Base-by-base conservation (phyloP, 1,140 invertebrate species). In the Solenopsis invicta region DNA sequence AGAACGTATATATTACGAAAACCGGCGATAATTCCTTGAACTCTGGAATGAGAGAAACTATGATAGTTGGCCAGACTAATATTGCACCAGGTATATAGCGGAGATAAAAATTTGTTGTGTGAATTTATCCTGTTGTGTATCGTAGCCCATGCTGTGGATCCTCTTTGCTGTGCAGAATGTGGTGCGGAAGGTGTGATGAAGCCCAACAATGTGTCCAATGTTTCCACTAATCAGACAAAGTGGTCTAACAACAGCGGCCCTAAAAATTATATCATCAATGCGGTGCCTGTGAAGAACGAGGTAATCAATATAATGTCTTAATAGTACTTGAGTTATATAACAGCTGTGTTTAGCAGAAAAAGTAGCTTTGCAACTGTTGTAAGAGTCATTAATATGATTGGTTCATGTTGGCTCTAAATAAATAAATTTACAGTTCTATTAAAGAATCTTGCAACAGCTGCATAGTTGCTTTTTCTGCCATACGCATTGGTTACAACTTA, bases 251-350 rank as follows among this genome's bases (percentile, higher is more conserved):
- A 86, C 69, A 54, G 59, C 21, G 45, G 34, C 37, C 88, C 86
- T 75, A 91, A 91, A 87, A 91, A 91, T 66, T 91, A 91, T 45
- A 91, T 91, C 34, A 91, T 91, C 0, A 90, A 90, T 59, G 64
- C 90, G 9, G 88, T 91, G 34, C 90, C 90, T 4, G 90, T 91
- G 12, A 91, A 91, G 54, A 91, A 91, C 29, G 90, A 91, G 62
- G 90, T 91, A 21, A 34, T 16, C 4, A n/a, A 9, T 21, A n/a
- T 16, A 16, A 56, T 67, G 41, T 2, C 48, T 10, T 41, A 12
- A 52, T 13, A 50, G 1, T 12, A 34, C 16, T 34, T 8, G 45
- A 56, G 10, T 41, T 24, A 6, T 13, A 21, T 48, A 41, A 21
- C 9, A 9, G 8, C 41, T 41, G 41, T 41, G 41, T 41, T 41